Evolutionary conservation across 2,113 vertebrate species (phyloP), one percentile per base, ranked within the genome.

Genomic region (Passer domesticus): DNA sequence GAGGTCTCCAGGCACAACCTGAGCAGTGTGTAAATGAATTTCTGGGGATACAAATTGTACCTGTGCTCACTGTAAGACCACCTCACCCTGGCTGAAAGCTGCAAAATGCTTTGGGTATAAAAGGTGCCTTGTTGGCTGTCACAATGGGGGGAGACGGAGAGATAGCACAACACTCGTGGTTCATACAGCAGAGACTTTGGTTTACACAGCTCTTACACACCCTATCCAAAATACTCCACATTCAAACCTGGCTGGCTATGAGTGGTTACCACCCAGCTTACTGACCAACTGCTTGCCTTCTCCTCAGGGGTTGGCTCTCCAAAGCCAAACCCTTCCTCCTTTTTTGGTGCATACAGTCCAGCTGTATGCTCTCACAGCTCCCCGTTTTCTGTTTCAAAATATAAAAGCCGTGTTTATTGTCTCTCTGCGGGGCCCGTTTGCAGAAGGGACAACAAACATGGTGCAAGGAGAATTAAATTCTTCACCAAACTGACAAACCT

Each of bases 1-100:
- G 43, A 53, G 37, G 70, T 13, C 23, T n/a, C 37, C n/a, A 0
- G 2, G 6, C 31, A 20, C 7, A 5, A 3, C n/a, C 21, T 76
- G 33, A 41, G 31, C 35, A 14, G 44, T 1, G 20, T 7, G 3
- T 13, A 17, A 30, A 47, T 20, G 12, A 10, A 12, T 39, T 77
- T 28, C 33, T 30, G 41, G 18, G n/a, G 11, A 1, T 17, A 8
- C 1, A 8, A 76, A 15, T 18, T 11, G 63, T 28, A 10, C 59
- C 62, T 35, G 5, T 11, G 4, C 8, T 56, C 25, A 3, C 49
- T 0, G 2, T 11, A 31, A 22, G 53, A 74, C 8, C 22, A 3
- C 43, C 43, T 62, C 4, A 1, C 3, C 23, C 33, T 24, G 20
- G 49, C 9, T 11, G 39, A 33, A 30, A 22, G 37, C 37, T 25